Percentiles rank a stretch among this genome's conserved stretches.
These are phyloP conservation scores for Sminthurinus aureus DNA, from an alignment of 2,888 invertebrate species.

Conservation along the genomic window DNA sequence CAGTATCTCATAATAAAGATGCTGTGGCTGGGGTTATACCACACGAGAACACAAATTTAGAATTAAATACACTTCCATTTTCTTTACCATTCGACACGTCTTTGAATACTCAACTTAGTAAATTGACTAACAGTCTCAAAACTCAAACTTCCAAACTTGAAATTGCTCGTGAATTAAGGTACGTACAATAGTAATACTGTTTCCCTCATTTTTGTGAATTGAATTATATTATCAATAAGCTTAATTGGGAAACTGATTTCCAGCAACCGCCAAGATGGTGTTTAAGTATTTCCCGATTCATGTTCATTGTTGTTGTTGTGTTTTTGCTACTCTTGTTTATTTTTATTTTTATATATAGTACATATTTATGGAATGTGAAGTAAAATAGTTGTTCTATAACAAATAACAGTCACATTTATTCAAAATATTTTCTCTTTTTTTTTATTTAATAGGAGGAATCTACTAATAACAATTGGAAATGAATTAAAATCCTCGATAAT, in stretches of 20 bases:
- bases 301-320: too few species aligned
- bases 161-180: conserved; percentile 42
- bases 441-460: conserved; percentile 41
- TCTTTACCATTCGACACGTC: conserved; percentile 46
- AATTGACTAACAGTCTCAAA: conserved; percentile 38
- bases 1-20: conserved; percentile 1
- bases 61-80: neutral
- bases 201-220: too few species aligned
- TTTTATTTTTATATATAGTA: too few species aligned
- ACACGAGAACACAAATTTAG: too few species aligned
- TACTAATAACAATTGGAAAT: conserved; percentile 40
- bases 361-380: too few species aligned
- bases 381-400: too few species aligned
- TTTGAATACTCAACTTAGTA: conserved; percentile 35
- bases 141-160: conserved; percentile 42
- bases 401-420: too few species aligned
- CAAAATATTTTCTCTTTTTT: neutral
- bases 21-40: neutral
- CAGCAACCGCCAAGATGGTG: too few species aligned
- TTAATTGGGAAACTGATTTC: too few species aligned
- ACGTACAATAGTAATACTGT: neutral
- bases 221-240: too few species aligned
- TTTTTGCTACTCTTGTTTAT: too few species aligned
- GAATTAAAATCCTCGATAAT: conserved; percentile 45
- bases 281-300: too few species aligned